Percentiles rank a stretch among this genome's conserved stretches.
Conservation (phyloP, 2,888 invertebrate species). For the Oxytorus armatus region DNA sequence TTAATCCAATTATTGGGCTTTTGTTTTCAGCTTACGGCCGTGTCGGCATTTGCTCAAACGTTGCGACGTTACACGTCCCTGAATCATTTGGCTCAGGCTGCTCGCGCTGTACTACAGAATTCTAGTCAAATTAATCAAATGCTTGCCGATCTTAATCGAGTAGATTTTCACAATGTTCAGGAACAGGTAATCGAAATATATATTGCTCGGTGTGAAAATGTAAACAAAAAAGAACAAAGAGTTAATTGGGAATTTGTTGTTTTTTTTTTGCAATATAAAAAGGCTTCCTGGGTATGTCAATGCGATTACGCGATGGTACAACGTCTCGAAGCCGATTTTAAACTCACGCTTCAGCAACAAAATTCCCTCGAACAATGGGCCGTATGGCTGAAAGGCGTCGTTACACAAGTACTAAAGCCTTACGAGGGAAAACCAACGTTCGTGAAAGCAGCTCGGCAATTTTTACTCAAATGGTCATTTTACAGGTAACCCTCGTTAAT, state of each 20-base stretch:
- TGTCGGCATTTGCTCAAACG: slow-evolving; percentile 97
- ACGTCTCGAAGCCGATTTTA: slow-evolving; percentile 96
- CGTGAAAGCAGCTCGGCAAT: slow-evolving; percentile 94
- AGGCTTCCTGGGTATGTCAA: slow-evolving; percentile 99
- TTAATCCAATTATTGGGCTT: slow-evolving; percentile 16
- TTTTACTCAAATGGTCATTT: slow-evolving; percentile 99
- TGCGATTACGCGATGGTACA: slow-evolving; percentile 95
- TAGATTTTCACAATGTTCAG: slow-evolving; percentile 98
- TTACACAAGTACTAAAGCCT: slow-evolving; percentile 94
- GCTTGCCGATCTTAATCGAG: slow-evolving; percentile 97
- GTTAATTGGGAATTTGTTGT: slow-evolving; percentile 46
- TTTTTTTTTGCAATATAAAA: slow-evolving; percentile 73
- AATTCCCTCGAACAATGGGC: slow-evolving; percentile 99
- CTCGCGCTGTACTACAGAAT: slow-evolving; percentile 97
- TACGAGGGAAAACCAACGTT: slow-evolving; percentile 94
- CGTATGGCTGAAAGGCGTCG: slow-evolving; percentile 97
- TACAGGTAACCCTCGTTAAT: slow-evolving; percentile 89
- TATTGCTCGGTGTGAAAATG: background rate
- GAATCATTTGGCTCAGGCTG: slow-evolving; percentile 98
- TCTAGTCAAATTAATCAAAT: slow-evolving; percentile 98
- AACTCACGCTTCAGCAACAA: slow-evolving; percentile 95
- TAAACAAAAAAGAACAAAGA: background rate
- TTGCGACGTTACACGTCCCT: slow-evolving; percentile 97
- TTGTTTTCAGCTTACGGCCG: slow-evolving; percentile 87
- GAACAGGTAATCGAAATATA: slow-evolving; percentile 86